A percentile compares a stretch with the other conserved stretches of the same genome.
Conservation (phyloP, 64 coral and sea anemone species). For the Actinia equina region DNA sequence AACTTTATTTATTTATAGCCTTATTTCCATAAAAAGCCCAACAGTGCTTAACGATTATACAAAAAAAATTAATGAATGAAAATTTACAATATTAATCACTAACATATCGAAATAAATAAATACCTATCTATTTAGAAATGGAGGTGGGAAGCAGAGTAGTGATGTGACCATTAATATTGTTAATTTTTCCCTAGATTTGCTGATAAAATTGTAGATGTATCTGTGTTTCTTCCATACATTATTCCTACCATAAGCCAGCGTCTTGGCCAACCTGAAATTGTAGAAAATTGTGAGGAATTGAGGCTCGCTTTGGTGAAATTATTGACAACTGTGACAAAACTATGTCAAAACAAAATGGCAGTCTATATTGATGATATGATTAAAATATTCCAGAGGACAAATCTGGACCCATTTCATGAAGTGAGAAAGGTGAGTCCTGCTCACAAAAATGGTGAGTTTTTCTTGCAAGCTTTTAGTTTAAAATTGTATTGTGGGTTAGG, state of each 20-base stretch:
- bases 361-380: constrained; percentile 92
- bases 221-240: constrained; percentile 82
- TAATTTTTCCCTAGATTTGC: constrained; percentile 56
- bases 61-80: too few relatives aligned
- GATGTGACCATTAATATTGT: not conserved
- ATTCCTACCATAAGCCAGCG: constrained; percentile 80
- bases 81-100: too few relatives aligned
- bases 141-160: too few relatives aligned
- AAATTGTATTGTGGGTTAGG: too few relatives aligned
- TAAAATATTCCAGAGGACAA: constrained; percentile 86
- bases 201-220: constrained; percentile 56
- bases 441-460: too few relatives aligned
- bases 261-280: constrained; percentile 82
- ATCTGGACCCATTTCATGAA: constrained; percentile 95
- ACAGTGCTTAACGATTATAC: too few relatives aligned
- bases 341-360: constrained; percentile 68
- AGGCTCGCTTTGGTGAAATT: constrained; percentile 68
- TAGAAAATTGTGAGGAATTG: constrained; percentile 88
- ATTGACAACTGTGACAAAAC: constrained; percentile 45
- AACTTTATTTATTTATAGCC: too few relatives aligned
- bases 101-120: too few relatives aligned
- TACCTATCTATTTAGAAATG: too few relatives aligned
- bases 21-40: too few relatives aligned
- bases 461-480: too few relatives aligned
- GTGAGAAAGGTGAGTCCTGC: constrained; percentile 71